A percentile compares a stretch with the other conserved stretches of the same genome.
These are phyloP conservation scores for Pontoporia blainvillei DNA, from an alignment of 2,113 vertebrate species.

Conservation along the genomic window DNA sequence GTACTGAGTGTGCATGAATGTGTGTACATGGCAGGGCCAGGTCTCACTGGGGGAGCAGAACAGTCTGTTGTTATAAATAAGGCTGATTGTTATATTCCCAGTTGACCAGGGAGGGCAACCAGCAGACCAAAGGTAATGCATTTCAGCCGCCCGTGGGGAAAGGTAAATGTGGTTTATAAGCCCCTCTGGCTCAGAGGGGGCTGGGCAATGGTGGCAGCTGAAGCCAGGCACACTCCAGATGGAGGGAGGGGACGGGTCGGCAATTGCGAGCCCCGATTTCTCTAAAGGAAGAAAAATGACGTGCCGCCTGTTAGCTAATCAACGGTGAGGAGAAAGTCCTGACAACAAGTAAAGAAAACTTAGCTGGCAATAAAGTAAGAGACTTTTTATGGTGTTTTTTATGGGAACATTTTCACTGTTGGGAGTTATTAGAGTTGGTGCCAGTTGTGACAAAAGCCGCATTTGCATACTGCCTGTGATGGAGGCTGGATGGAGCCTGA, in stretches of 20 bases:
- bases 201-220: background rate
- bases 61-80: conserved; percentile 24
- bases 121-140: conserved; percentile 40
- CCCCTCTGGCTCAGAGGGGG: background rate
- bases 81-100: conserved; percentile 38
- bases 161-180: conserved; percentile 49
- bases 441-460: conserved; percentile 72
- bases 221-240: background rate
- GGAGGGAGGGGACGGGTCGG: conserved; percentile 14
- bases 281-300: conserved; percentile 34
- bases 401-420: conserved; percentile 77
- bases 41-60: background rate
- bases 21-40: background rate
- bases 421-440: conserved; percentile 77
- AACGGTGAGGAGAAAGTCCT: conserved; percentile 52
- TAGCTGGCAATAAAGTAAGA: conserved; percentile 70
- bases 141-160: background rate
- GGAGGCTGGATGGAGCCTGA: conserved; percentile 50
- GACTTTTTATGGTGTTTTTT: conserved; percentile 76
- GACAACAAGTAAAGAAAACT: conserved; percentile 71
- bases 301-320: conserved; percentile 44
- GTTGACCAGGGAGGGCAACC: background rate
- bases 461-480: conserved; percentile 73
- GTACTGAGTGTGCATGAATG: background rate
- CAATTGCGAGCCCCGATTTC: background rate